Percentiles rank a stretch among this genome's conserved stretches.
Conservation (phyloP, 2,797 vertebrate species). For the Pangasius mekongensis region DNA sequence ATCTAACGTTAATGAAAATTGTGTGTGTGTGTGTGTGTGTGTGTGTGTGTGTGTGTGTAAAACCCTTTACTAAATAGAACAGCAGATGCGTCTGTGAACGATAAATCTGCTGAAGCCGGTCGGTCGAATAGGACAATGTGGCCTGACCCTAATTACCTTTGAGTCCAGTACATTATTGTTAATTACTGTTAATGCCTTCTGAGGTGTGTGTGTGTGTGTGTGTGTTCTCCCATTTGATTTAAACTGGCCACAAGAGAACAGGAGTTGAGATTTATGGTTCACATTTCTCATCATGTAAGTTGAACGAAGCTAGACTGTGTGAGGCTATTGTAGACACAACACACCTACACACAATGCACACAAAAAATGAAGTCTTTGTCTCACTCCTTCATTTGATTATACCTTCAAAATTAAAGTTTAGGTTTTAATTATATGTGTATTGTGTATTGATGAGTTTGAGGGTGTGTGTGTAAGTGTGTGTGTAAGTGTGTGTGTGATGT, state of each 20-base stretch:
- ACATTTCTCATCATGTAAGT: conserved; percentile 18
- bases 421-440: background rate
- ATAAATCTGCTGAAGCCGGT: conserved; percentile 48
- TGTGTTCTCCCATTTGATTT: conserved; percentile 26
- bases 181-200: conserved; percentile 17
- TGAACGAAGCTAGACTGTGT: background rate
- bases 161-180: conserved; percentile 21
- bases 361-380: background rate
- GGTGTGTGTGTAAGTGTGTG: conserved; percentile 26
- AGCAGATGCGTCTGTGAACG: conserved; percentile 62
- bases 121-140: conserved; percentile 64
- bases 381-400: background rate
- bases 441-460: background rate
- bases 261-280: conserved; percentile 3
- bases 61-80: conserved; percentile 56
- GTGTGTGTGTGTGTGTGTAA: background rate
- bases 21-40: background rate
- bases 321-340: background rate
- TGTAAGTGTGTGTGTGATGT: conserved; percentile 18
- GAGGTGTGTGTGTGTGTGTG: conserved; percentile 12
- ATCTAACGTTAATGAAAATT: background rate
- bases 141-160: conserved; percentile 67
- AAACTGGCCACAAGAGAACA: conserved; percentile 21
- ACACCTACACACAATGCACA: conserved; percentile 7
- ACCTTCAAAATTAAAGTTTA: background rate